These are phyloP conservation scores for Planococcus citri DNA, from an alignment of 1,140 invertebrate genomes.

Conservation along the genomic window DNA sequence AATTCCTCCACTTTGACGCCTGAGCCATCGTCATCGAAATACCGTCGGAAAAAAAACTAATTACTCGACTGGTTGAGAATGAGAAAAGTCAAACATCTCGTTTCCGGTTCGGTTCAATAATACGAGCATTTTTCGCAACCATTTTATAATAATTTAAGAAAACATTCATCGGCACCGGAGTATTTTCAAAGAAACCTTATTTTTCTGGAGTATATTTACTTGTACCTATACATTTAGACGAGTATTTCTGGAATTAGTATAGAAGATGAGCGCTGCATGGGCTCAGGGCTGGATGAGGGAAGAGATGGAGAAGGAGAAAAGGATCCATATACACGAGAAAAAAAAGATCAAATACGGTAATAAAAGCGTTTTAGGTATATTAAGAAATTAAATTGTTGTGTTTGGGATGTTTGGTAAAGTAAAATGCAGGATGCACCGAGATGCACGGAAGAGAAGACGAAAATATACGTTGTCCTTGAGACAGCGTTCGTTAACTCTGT, in stretches of 20 bases:
- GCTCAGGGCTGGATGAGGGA: neutral
- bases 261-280: too few species aligned
- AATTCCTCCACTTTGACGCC: too few species aligned
- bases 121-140: neutral
- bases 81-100: too few species aligned
- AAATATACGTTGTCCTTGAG: slow-evolving; percentile 1
- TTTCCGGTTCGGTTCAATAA: neutral
- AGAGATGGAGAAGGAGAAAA: too few species aligned
- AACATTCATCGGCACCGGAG: neutral
- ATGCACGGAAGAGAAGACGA: neutral
- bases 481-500: neutral
- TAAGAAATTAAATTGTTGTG: neutral
- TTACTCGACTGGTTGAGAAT: too few species aligned
- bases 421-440: neutral
- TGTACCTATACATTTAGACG: too few species aligned
- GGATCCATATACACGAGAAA: too few species aligned
- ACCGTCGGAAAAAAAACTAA: too few species aligned
- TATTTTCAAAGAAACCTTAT: neutral
- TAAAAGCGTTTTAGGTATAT: neutral
- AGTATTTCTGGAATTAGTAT: too few species aligned
- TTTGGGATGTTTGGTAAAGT: neutral
- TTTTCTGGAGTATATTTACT: neutral
- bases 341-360: slow-evolving; percentile 1
- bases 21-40: too few species aligned
- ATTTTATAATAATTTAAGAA: neutral